phyloP scores from a whole-genome alignment of 2,113 vertebrate genomes.

The Tenrec ecaudatus region DNA sequence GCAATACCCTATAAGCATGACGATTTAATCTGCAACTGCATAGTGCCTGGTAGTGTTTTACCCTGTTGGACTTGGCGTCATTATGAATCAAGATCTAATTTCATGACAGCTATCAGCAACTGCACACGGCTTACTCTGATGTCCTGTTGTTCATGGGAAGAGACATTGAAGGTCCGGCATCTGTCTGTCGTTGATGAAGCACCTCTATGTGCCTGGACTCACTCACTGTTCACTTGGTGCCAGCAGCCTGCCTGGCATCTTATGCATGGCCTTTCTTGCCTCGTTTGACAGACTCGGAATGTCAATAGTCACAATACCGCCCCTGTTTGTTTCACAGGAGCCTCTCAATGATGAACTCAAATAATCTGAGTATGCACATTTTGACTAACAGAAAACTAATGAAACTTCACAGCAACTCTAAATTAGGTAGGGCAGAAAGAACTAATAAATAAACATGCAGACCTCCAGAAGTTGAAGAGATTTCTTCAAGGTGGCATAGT shows the following conservation, averaged over 20 bases:
- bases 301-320: not conserved
- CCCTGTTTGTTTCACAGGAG: fast-evolving
- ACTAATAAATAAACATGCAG: not conserved
- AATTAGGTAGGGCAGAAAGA: not conserved
- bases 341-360: not conserved
- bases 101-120: not conserved
- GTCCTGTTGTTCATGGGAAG: not conserved
- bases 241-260: not conserved
- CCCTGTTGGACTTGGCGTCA: not conserved
- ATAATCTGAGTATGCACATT: not conserved
- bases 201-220: not conserved
- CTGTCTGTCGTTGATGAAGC: not conserved
- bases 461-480: not conserved
- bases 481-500: not conserved
- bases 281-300: not conserved
- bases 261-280: fast-evolving
- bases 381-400: too few species aligned
- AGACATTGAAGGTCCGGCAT: not conserved
- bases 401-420: not conserved
- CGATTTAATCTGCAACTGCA: not conserved
- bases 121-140: not conserved
- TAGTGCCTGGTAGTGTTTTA: not conserved
- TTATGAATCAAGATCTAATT: not conserved
- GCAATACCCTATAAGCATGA: not conserved
- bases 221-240: not conserved